A percentile compares a stretch with the other conserved stretches of the same genome.
phyloP scores from a whole-genome alignment of 1,140 invertebrate species.

The Zaprionus ornatus region DNA sequence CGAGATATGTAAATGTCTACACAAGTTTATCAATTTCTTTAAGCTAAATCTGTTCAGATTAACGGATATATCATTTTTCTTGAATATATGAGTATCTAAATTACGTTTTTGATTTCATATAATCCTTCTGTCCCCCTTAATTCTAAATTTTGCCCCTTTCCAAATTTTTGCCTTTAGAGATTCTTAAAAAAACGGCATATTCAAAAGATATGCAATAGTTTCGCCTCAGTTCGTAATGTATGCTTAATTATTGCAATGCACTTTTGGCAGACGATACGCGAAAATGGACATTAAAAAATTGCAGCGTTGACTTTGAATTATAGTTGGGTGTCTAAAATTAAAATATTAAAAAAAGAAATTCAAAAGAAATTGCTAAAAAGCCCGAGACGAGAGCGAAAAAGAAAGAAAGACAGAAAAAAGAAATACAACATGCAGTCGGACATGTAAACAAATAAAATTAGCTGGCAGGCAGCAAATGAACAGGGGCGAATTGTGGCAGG shows the following conservation, averaged over 20 bases:
- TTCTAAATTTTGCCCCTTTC: too few relatives aligned
- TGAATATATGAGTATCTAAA: too few relatives aligned
- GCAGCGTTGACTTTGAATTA: conserved; percentile 81
- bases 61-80: not conserved
- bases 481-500: conserved; percentile 10
- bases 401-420: conserved; percentile 33
- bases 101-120: too few relatives aligned
- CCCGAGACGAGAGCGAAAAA: conserved; percentile 33
- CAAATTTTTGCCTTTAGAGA: not conserved
- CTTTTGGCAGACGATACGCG: conserved; percentile 57
- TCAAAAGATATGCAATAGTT: conserved; percentile 18
- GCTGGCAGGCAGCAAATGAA: conserved; percentile 55
- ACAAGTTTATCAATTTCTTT: not conserved
- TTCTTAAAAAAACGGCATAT: not conserved
- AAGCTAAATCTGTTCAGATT: not conserved
- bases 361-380: conserved; percentile 62
- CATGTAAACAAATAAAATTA: conserved; percentile 83
- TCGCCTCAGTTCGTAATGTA: conserved; percentile 8
- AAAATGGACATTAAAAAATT: conserved; percentile 77
- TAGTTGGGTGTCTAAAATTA: conserved; percentile 77
- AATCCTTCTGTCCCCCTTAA: too few relatives aligned
- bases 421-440: conserved; percentile 79
- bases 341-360: conserved; percentile 73
- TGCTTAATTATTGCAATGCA: conserved; percentile 17
- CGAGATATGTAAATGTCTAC: not conserved